Evolutionary conservation across 2,797 vertebrate species (phyloP), one percentile per base, ranked within the genome.

Genomic region (Clamator glandarius): DNA sequence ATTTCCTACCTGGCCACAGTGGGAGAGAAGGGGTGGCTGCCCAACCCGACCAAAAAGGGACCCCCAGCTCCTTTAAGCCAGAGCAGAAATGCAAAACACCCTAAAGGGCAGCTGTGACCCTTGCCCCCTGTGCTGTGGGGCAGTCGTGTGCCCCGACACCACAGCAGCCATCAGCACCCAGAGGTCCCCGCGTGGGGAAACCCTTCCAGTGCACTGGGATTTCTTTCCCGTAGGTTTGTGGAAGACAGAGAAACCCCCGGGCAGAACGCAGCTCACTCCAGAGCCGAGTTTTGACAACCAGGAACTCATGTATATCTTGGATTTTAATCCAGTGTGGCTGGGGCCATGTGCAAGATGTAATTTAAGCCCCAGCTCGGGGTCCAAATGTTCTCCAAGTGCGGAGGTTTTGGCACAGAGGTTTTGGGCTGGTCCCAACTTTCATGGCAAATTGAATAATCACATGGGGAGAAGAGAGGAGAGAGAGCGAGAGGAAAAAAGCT

Each of bases 391-490:
- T 91, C 93, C 90, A 75, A 84, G 64, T 2, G 83, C 1, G 0
- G 90, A 88, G 90, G 92, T 50, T 96, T 94, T 88, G 95, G 95
- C 96, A 90, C 41, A 1, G 41, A 59, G 54, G 46, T 24, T 36
- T 86, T 88, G 88, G 88, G 86, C 78, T 81, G 58, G 62, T 83
- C 95, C 92, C 92, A 88, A 90, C 69, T 91, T 86, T 77, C 64
- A 72, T 12, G 83, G 89, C 58, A 91, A 90, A 93, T 87, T 93
- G 95, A 92, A 94, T 92, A 92, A 90, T 87, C 68, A 29, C 24
- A 54, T 28, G 67, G 87, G 69, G 83, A 67, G 31, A 64, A 35
- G 55, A 75, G 31, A 64, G 39, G 51, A 75, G 86, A 88, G 79
- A 80, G 62, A 80, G 39, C 28, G 18, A 63, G 52, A 46, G 44